A percentile compares a stretch with the other conserved stretches of the same genome.
Evolutionary conservation across 2,113 vertebrate genomes (phyloP).

Genomic region (Spea multiplicata): DNA sequence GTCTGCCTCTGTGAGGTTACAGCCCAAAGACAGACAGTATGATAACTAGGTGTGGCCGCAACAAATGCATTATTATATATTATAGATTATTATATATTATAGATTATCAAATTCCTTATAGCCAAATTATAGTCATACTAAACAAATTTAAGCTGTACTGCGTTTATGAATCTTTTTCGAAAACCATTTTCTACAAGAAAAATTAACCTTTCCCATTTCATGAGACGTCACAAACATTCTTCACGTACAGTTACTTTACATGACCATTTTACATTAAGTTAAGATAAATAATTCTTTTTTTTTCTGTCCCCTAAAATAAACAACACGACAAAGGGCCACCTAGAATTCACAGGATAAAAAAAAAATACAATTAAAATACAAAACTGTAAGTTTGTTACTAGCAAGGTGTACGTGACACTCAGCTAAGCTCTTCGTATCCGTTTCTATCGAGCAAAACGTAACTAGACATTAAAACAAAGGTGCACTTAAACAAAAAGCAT

Average conservation of each 20-base stretch:
- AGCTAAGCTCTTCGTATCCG: neutral
- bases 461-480: neutral
- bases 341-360: neutral
- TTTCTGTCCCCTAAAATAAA: conserved; percentile 6
- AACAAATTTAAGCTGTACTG: neutral
- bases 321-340: neutral
- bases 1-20: neutral
- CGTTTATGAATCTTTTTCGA: neutral
- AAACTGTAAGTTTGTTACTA: neutral
- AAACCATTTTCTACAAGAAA: no score
- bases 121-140: neutral
- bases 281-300: no score
- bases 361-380: neutral
- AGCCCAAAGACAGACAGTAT: neutral
- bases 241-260: neutral
- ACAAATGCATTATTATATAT: no score
- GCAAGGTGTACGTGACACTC: neutral
- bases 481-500: neutral
- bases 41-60: neutral
- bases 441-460: conserved; percentile 5
- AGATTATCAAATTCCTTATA: no score
- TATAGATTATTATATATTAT: no score
- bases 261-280: no score
- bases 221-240: neutral
- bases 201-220: neutral